phyloP scores from a whole-genome alignment of 2,888 invertebrate species.

The Chydorus sphaericus region DNA sequence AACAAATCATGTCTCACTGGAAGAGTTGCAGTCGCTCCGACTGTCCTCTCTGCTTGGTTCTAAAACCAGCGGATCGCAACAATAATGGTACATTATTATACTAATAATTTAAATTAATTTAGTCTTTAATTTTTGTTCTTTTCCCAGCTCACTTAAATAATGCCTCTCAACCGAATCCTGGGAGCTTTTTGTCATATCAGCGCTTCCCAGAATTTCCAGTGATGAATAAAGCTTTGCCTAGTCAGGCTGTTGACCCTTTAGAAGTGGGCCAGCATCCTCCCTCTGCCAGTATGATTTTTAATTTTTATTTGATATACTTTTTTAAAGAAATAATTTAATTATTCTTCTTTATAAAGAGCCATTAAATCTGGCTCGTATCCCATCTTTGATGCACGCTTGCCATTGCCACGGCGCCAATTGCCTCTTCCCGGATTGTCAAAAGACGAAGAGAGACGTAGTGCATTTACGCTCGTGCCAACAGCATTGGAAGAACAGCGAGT shows the following conservation, averaged over 20 bases:
- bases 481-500: constrained; percentile 89
- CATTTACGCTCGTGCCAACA: constrained; percentile 90
- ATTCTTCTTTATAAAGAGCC: too few relatives aligned
- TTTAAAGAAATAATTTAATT: too few relatives aligned
- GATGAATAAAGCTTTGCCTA: constrained; percentile 54
- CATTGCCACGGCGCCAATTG: constrained; percentile 98
- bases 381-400: constrained; percentile 88
- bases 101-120: too few relatives aligned
- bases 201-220: neutral
- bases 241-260: constrained; percentile 58
- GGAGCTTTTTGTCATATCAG: neutral
- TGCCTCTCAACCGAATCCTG: neutral
- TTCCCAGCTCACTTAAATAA: neutral
- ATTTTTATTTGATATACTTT: too few relatives aligned
- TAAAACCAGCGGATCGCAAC: constrained; percentile 73
- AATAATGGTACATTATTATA: constrained; percentile 29
- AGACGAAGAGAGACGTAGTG: constrained; percentile 96
- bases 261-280: too few relatives aligned
- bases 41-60: constrained; percentile 94
- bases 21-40: constrained; percentile 90
- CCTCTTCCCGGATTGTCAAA: constrained; percentile 88
- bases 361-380: constrained; percentile 87
- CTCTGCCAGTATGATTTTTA: too few relatives aligned
- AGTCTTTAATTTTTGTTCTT: neutral
- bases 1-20: constrained; percentile 98